Conservation (phyloP, 2,888 invertebrate species). For the Synergus itoensis region DNA sequence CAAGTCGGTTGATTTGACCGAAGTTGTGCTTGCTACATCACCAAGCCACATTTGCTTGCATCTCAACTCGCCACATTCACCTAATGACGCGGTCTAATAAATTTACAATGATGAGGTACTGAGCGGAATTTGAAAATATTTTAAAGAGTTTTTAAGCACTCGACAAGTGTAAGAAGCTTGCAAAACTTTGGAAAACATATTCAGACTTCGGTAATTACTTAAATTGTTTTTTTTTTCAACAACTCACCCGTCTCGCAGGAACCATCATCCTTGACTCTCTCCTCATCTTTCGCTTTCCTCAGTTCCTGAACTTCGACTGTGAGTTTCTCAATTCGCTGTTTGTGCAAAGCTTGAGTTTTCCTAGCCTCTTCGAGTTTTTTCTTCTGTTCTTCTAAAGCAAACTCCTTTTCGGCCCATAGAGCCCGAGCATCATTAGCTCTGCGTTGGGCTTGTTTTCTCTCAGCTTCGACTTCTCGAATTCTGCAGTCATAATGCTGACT, state of each 20-base stretch:
- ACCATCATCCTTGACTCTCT: slow-evolving; percentile 48
- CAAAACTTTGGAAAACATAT: neutral
- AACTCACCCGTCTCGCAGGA: slow-evolving; percentile 37
- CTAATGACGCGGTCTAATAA: slow-evolving; percentile 47
- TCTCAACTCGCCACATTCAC: slow-evolving; percentile 62
- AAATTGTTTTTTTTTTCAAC: neutral
- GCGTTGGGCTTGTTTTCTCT: slow-evolving; percentile 65
- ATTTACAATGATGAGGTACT: neutral
- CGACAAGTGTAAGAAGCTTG: neutral
- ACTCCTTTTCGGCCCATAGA: slow-evolving; percentile 61
- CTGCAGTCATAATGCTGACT: slow-evolving; percentile 69
- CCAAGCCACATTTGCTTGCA: slow-evolving; percentile 59
- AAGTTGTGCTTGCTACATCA: slow-evolving; percentile 61
- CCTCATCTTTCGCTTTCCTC: slow-evolving; percentile 28
- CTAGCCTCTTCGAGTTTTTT: slow-evolving; percentile 64
- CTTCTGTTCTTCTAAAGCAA: slow-evolving; percentile 57
- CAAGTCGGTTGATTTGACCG: slow-evolving; percentile 72
- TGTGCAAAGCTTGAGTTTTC: slow-evolving; percentile 60
- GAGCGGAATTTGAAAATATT: neutral
- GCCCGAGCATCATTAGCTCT: slow-evolving; percentile 65
- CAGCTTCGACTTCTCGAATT: slow-evolving; percentile 68
- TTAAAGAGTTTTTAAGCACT: neutral
- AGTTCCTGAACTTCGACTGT: slow-evolving; percentile 59
- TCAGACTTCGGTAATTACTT: neutral
- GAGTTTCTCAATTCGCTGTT: slow-evolving; percentile 59